Percentiles rank a stretch among this genome's conserved stretches.
These are phyloP conservation scores for Manis crassicaudata DNA, from an alignment of 2,797 vertebrate genomes.

Conservation along the genomic window DNA sequence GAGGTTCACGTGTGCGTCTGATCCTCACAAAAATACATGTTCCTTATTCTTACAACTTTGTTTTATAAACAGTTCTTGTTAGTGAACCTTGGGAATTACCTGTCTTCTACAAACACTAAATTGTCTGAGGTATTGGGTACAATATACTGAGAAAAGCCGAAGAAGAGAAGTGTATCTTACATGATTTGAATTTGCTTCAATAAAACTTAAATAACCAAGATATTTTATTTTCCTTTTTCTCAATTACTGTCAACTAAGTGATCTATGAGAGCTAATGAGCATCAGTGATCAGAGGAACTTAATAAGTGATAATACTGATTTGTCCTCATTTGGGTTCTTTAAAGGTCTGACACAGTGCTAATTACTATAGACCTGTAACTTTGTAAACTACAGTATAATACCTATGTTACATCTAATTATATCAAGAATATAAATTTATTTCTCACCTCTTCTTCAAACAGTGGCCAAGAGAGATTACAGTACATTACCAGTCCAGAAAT, in stretches of 20 bases:
- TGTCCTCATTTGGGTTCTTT: conserved; percentile 30
- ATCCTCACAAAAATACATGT: background rate
- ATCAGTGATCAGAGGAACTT: conserved; percentile 6
- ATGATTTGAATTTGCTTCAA: conserved; percentile 7
- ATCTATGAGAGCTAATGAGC: conserved; percentile 7
- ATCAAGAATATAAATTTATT: conserved; percentile 25
- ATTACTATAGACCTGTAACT: conserved; percentile 34
- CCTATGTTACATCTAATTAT: background rate
- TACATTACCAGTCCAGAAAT: conserved; percentile 37
- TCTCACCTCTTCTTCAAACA: background rate
- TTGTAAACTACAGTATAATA: background rate
- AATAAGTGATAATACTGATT: background rate
- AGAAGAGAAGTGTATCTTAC: background rate
- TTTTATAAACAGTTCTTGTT: conserved; percentile 37
- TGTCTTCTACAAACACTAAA: background rate
- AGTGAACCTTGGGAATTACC: background rate
- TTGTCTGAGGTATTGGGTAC: background rate
- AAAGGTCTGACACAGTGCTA: background rate
- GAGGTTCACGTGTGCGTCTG: background rate
- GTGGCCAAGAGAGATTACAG: background rate
- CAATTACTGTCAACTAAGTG: background rate
- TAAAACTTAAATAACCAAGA: conserved; percentile 43
- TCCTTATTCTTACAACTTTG: background rate
- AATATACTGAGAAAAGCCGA: conserved; percentile 19
- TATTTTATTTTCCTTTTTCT: conserved; percentile 44